Evolutionary conservation across 2,797 vertebrate species (phyloP), one percentile per base, ranked within the genome.

Genomic region (Gymnothorax javanicus): DNA sequence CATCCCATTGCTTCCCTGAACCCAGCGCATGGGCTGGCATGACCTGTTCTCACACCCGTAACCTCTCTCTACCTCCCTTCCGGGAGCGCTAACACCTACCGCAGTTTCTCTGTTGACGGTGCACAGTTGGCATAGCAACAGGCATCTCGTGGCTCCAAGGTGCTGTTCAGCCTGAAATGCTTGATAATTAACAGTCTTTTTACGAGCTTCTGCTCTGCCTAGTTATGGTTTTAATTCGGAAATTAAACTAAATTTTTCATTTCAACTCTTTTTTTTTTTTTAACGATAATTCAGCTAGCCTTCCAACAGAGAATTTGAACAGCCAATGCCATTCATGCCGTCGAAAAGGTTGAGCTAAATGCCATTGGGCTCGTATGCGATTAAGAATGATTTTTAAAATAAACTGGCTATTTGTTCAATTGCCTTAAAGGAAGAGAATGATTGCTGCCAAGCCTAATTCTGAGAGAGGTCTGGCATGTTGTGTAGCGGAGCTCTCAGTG

Each of bases 341-440:
- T 20, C 77, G 86, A 86, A 86, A 85, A 90, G 92, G 92, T 92
- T 92, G 94, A 94, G 94, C 92, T 43, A 92, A 88, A 92, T 93
- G 92, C 94, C 93, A 91, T 90, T 62, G 15, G 8, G 60, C 20
- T 67, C 8, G 69, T 43, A 84, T 54, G 50, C 23, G 59, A 84
- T 23, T 64, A 54, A 84, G 33, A 67, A 84, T 17, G 52, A 67
- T 81, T 56, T 54, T 81, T 82, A 90, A 93, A 43, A 92, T 94
- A 89, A 89, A 86, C 84, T 7, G 89, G 89, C 95, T 93, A 96
- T 95, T 93, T 91, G 89, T 77, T 82, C 88, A 33, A 84, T 64
- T 91, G 90, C 92, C 91, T 91, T 92, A 92, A 94, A 93, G 91
- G 93, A 90, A 89, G 85, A 93, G 93, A 94, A 90, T 92, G 94